A percentile compares a stretch with the other conserved stretches of the same genome.
Conservation (phyloP, 2,888 invertebrate species). For the Neoascia interrupta region DNA sequence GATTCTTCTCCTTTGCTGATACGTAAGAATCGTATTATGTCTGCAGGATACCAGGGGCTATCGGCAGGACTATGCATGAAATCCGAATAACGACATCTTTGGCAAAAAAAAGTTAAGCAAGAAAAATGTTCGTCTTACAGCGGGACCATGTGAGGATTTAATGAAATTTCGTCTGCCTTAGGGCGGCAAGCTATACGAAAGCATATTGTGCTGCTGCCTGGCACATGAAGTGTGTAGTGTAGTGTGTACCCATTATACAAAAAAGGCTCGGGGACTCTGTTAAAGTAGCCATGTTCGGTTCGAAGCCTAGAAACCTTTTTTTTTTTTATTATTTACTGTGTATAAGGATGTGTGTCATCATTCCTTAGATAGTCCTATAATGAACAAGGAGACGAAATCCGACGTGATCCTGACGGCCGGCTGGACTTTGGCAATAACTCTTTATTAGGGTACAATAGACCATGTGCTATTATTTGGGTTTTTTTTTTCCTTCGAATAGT, state of each 20-base stretch:
- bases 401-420: constrained; percentile 37
- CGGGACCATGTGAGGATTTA: constrained; percentile 29
- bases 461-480: constrained; percentile 36
- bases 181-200: constrained; percentile 3
- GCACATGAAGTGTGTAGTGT: constrained; percentile 15
- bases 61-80: no score
- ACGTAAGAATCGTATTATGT: constrained; percentile 9
- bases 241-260: no score
- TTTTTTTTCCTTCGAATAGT: neutral
- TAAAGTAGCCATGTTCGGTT: constrained; percentile 4
- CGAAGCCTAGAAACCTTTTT: constrained; percentile 7
- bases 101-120: neutral
- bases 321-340: neutral
- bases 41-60: constrained; percentile 4
- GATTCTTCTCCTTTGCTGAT: constrained; percentile 30
- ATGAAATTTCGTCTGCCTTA: constrained; percentile 51
- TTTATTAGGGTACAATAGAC: constrained; percentile 65
- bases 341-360: constrained; percentile 12
- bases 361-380: constrained; percentile 32
- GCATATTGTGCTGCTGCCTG: constrained; percentile 26
- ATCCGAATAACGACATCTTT: neutral
- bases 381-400: constrained; percentile 18
- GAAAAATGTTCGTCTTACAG: neutral
- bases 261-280: constrained; percentile 3
- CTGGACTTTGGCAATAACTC: constrained; percentile 57